phyloP scores from a whole-genome alignment of 2,797 vertebrate species.

The Fistularia tabacaria region DNA sequence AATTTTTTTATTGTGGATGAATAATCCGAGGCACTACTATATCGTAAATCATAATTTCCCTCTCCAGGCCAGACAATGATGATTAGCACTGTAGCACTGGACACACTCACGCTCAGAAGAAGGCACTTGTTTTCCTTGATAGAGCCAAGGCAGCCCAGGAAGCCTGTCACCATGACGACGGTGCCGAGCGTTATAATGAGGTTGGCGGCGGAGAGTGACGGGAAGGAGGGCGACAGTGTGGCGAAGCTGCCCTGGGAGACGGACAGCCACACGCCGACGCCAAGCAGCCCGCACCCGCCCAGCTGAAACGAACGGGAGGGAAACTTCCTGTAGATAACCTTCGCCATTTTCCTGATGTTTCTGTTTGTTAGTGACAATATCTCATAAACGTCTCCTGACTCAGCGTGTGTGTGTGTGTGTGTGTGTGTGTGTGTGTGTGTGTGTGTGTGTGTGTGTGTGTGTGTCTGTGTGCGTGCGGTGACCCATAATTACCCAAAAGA shows the following conservation, averaged over 20 bases:
- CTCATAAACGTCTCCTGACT: too few species aligned
- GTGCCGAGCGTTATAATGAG: slow-evolving; percentile 91
- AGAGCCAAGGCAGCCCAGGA: slow-evolving; percentile 95
- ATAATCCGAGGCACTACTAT: too few species aligned
- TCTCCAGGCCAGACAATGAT: too few species aligned
- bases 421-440: background rate
- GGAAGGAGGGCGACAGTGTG: slow-evolving; percentile 95
- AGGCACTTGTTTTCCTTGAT: slow-evolving; percentile 99
- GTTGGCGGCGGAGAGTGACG: slow-evolving; percentile 93
- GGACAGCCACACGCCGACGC: slow-evolving; percentile 96
- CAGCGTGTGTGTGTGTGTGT: too few species aligned
- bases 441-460: background rate
- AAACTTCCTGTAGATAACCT: slow-evolving; percentile 24
- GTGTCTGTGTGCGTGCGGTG: background rate
- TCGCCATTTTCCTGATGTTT: too few species aligned
- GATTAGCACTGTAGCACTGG: background rate
- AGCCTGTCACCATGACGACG: slow-evolving; percentile 94
- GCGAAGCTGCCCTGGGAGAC: slow-evolving; percentile 97
- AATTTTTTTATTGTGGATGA: too few species aligned
- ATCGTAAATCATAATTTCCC: too few species aligned
- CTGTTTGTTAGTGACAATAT: too few species aligned
- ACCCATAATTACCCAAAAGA: slow-evolving; percentile 92
- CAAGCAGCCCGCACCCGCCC: slow-evolving; percentile 92
- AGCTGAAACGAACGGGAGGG: slow-evolving; percentile 74
- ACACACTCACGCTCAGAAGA: slow-evolving; percentile 88